A percentile compares a stretch with the other conserved stretches of the same genome.
These are phyloP conservation scores for Onychomys torridus DNA, from an alignment of 2,797 vertebrate genomes.

Conservation along the genomic window DNA sequence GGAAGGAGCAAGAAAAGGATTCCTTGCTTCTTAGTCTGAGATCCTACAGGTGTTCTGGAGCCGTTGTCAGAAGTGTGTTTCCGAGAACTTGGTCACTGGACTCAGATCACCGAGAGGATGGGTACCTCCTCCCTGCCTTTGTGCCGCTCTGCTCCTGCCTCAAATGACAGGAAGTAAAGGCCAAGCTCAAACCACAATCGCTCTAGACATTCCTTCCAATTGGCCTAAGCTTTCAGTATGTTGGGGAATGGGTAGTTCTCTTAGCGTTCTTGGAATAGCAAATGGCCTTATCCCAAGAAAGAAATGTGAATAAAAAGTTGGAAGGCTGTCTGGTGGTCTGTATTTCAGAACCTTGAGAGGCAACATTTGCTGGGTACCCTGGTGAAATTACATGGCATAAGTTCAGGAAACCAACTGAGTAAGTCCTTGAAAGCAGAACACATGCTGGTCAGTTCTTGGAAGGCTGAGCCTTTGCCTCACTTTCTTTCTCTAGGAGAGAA, in stretches of 20 bases:
- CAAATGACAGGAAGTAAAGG: constrained; percentile 42
- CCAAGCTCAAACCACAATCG: not conserved
- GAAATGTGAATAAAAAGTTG: constrained; percentile 23
- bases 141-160: not conserved
- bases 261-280: not conserved
- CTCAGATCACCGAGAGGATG: not conserved
- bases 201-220: not conserved
- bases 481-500: constrained; percentile 93
- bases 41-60: not conserved
- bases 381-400: not conserved
- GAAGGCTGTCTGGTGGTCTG: not conserved
- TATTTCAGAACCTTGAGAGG: not conserved
- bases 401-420: constrained; percentile 17
- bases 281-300: constrained; percentile 29
- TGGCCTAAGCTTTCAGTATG: constrained; percentile 4
- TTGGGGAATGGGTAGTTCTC: constrained; percentile 31
- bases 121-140: not conserved
- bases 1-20: constrained; percentile 31
- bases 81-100: not conserved
- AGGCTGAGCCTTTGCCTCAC: constrained; percentile 55
- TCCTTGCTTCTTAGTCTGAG: constrained; percentile 36
- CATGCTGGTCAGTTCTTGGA: not conserved
- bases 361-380: not conserved
- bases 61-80: not conserved
- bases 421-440: constrained; percentile 26